Conservation (phyloP, 2,888 invertebrate species). For the Lottia scabra region DNA sequence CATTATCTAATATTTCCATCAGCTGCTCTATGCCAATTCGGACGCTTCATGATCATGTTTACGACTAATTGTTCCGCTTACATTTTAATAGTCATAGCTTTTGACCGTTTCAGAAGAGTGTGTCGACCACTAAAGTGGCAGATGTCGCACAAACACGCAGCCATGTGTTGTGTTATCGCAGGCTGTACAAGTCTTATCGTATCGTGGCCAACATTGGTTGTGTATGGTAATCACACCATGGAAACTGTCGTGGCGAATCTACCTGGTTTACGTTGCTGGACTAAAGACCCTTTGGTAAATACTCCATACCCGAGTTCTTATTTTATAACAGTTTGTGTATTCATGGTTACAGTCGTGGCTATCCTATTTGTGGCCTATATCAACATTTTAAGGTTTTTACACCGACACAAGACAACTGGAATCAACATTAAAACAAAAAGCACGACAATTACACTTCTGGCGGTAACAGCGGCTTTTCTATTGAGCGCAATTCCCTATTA, state of each 20-base stretch:
- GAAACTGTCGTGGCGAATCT: conserved; percentile 16
- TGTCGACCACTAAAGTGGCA: conserved; percentile 27
- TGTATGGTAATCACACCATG: conserved; percentile 26
- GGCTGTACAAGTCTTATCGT: conserved; percentile 17
- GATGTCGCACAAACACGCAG: conserved; percentile 21
- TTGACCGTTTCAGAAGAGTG: conserved; percentile 30
- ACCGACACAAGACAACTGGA: conserved; percentile 17
- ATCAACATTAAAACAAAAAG: not conserved
- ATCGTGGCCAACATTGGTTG: conserved; percentile 29
- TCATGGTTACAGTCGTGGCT: conserved; percentile 18
- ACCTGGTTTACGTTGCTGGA: conserved; percentile 26
- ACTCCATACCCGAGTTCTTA: conserved; percentile 19
- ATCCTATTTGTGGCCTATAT: conserved; percentile 21
- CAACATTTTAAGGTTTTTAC: conserved; percentile 22
- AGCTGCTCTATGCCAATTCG: conserved; percentile 29
- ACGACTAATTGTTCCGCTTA: conserved; percentile 26
- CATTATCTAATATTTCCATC: conserved; percentile 26
- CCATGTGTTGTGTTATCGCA: conserved; percentile 12
- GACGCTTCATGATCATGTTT: conserved; percentile 31
- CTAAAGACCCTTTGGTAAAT: conserved; percentile 23
- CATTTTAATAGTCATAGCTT: conserved; percentile 24
- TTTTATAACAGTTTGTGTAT: conserved; percentile 24
- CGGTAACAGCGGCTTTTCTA: too few relatives aligned
- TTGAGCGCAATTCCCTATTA: too few relatives aligned
- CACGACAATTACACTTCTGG: too few relatives aligned